Conservation (phyloP, 2,888 invertebrate species). For the Augiades crinisus region DNA sequence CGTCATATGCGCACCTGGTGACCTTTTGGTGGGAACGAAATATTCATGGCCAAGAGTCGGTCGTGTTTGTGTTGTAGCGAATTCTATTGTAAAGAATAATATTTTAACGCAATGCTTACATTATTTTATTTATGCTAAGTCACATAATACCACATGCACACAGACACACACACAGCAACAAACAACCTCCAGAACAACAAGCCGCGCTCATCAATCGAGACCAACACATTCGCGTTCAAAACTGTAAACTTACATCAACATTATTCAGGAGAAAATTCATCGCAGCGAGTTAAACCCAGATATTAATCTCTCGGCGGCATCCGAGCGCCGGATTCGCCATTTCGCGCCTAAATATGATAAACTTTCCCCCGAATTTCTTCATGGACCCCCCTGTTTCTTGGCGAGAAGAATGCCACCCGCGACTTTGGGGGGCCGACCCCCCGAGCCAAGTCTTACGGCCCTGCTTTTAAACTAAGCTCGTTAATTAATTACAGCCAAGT, state of each 20-base stretch:
- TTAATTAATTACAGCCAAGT: constrained; percentile 82
- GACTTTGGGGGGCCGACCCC: constrained; percentile 45
- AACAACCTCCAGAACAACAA: constrained; percentile 12
- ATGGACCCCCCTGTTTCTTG: constrained; percentile 57
- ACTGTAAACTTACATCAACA: constrained; percentile 66
- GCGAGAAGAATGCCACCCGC: constrained; percentile 51
- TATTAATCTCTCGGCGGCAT: constrained; percentile 77
- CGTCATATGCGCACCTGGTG: no score
- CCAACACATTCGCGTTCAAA: constrained; percentile 43
- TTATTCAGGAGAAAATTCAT: constrained; percentile 75
- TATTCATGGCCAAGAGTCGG: no score
- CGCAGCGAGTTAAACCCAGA: constrained; percentile 76
- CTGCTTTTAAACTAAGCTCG: constrained; percentile 83
- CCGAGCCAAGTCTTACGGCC: constrained; percentile 77
- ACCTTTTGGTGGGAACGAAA: no score
- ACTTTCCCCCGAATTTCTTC: constrained; percentile 81
- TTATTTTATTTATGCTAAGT: not conserved
- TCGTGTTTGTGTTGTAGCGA: no score
- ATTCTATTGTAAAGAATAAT: not conserved
- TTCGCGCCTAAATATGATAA: constrained; percentile 81
- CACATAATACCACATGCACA: not conserved
- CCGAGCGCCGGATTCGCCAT: constrained; percentile 77
- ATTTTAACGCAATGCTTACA: no score
- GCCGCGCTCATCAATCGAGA: constrained; percentile 9
- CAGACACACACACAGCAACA: not conserved